Evolutionary conservation across 2,888 invertebrate genomes (phyloP).

Genomic region (Alentia gelatinosa): DNA sequence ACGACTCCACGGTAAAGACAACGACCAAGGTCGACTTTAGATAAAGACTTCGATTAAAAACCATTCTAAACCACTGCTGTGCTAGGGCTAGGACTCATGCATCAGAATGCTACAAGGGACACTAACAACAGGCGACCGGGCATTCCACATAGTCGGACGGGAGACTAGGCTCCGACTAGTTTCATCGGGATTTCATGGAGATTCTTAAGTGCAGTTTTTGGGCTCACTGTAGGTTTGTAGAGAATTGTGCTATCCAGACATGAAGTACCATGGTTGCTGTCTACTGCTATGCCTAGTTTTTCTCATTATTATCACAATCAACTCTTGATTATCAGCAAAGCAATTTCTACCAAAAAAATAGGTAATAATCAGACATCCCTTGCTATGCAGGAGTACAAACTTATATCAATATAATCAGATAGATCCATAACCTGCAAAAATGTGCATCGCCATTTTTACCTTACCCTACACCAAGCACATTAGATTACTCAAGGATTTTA

Average conservation of each 20-base stretch:
- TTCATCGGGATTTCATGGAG: not conserved
- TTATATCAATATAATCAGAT: not conserved
- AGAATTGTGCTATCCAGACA: not conserved
- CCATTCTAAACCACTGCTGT: slow-evolving; percentile 45
- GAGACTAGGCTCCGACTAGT: not conserved
- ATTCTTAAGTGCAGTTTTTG: not conserved
- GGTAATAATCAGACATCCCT: not conserved
- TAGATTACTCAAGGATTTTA: not conserved
- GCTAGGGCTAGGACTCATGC: slow-evolving; percentile 26
- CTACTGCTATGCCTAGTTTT: slow-evolving; percentile 46
- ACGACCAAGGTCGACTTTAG: not conserved
- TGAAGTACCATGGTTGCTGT: not conserved
- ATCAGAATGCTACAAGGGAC: not conserved
- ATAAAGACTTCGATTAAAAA: not conserved
- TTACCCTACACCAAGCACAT: not conserved
- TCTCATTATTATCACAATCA: not conserved
- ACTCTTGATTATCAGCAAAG: slow-evolving; percentile 28
- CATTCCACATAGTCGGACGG: slow-evolving; percentile 3
- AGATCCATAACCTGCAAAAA: not conserved
- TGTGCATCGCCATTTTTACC: not conserved
- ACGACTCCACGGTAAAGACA: slow-evolving; percentile 15
- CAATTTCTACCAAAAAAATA: slow-evolving; percentile 36
- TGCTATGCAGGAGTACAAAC: not conserved
- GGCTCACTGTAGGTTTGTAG: not conserved
- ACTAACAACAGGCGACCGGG: slow-evolving; percentile 20